Evolutionary conservation across 2,888 invertebrate species (phyloP).

Genomic region (Euphydryas editha): DNA sequence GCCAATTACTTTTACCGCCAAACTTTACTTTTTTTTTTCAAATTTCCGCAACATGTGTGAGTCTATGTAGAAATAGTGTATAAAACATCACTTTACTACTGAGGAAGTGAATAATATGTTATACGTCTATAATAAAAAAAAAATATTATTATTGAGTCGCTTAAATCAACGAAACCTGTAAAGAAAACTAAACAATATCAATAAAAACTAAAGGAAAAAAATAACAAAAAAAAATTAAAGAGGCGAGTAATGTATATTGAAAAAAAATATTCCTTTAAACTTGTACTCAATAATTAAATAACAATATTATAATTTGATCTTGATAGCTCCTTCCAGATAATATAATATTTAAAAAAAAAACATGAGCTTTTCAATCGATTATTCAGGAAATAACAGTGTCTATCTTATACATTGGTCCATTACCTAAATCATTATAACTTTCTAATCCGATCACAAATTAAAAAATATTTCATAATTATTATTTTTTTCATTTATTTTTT

Average conservation of each 20-base stretch:
- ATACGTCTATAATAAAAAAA: slow-evolving; percentile 67
- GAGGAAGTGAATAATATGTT: slow-evolving; percentile 76
- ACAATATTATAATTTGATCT: slow-evolving; percentile 84
- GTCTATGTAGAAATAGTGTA: slow-evolving; percentile 34
- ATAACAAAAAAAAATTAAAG: slow-evolving; percentile 74
- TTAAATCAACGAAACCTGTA: slow-evolving; percentile 64
- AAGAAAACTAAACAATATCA: slow-evolving; percentile 77
- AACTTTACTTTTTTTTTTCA: slow-evolving; percentile 56
- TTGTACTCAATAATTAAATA: slow-evolving; percentile 84
- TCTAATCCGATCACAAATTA: slow-evolving; percentile 54
- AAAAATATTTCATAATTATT: slow-evolving; percentile 43
- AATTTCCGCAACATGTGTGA: slow-evolving; percentile 34
- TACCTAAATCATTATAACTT: slow-evolving; percentile 56
- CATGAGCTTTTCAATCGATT: slow-evolving; percentile 61
- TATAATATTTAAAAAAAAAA: slow-evolving; percentile 63
- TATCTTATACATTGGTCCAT: slow-evolving; percentile 76
- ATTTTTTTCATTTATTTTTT: slow-evolving; percentile 40
- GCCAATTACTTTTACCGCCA: slow-evolving; percentile 72
- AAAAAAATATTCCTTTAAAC: slow-evolving; percentile 80
- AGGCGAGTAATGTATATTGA: slow-evolving; percentile 79
- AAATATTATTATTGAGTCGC: slow-evolving; percentile 59
- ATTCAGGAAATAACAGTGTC: slow-evolving; percentile 60
- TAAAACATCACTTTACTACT: slow-evolving; percentile 64
- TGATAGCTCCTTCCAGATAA: slow-evolving; percentile 71
- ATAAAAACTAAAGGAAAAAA: slow-evolving; percentile 83